Conservation (phyloP, 2,888 invertebrate genomes). For the Orchesellides sinensis region DNA sequence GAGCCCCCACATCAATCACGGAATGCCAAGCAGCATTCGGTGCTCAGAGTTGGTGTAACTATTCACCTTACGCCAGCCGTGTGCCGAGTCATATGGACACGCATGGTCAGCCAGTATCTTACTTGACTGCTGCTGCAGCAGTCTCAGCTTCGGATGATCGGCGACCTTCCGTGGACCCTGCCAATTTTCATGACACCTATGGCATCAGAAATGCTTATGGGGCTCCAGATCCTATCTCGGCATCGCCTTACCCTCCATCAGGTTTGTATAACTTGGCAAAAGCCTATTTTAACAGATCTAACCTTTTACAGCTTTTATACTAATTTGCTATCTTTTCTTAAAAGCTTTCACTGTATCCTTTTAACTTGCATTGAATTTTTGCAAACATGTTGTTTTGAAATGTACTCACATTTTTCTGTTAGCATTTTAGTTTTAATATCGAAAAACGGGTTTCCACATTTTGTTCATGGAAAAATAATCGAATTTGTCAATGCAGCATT, state of each 20-base stretch:
- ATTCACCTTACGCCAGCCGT: conserved; percentile 72
- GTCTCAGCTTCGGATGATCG: conserved; percentile 71
- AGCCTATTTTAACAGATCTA: too few relatives aligned
- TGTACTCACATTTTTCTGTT: too few relatives aligned
- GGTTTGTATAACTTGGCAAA: conserved; percentile 56
- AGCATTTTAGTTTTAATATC: neutral
- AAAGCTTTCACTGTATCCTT: too few relatives aligned
- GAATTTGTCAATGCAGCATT: too few relatives aligned
- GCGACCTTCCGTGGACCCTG: conserved; percentile 70
- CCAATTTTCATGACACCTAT: conserved; percentile 73
- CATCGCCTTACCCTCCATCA: conserved; percentile 74
- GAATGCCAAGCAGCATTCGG: conserved; percentile 73
- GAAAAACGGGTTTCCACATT: neutral
- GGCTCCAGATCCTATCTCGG: conserved; percentile 72
- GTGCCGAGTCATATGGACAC: conserved; percentile 74
- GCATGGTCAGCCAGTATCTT: conserved; percentile 73
- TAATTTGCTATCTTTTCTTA: neutral
- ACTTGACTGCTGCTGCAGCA: conserved; percentile 69
- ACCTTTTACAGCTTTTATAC: neutral
- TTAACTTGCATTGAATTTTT: too few relatives aligned
- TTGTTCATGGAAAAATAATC: neutral
- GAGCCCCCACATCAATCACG: conserved; percentile 67
- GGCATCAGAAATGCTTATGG: conserved; percentile 73
- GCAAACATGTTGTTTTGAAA: too few relatives aligned
- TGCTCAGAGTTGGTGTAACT: conserved; percentile 72